phyloP scores from a whole-genome alignment of 2,797 vertebrate genomes.

The Clarias platycephalus region DNA sequence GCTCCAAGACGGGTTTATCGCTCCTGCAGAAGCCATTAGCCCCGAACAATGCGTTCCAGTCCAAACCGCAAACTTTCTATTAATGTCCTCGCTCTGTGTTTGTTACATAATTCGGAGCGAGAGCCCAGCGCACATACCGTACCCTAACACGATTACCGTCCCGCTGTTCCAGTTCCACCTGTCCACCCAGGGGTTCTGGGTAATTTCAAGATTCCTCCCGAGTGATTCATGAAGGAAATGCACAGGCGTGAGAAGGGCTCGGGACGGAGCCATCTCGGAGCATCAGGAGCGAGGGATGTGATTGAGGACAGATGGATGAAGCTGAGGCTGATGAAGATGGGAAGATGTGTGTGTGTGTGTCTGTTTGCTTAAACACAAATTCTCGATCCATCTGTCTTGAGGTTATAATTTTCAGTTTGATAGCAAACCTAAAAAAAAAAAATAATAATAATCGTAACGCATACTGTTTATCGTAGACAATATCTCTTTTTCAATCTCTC shows the following conservation, averaged over 20 bases:
- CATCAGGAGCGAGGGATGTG: background rate
- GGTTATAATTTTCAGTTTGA: background rate
- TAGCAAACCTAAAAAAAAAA: background rate
- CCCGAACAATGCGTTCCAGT: background rate
- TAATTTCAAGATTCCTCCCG: background rate
- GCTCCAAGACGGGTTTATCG: slow-evolving; percentile 15
- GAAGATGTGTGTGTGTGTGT: background rate
- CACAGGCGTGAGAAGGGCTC: too few relatives aligned
- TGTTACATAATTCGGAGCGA: slow-evolving; percentile 32
- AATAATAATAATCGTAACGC: background rate
- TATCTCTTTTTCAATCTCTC: background rate
- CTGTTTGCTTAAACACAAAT: too few relatives aligned
- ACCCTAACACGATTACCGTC: background rate
- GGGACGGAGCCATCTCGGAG: background rate
- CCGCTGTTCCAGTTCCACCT: slow-evolving; percentile 21
- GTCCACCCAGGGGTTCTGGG: slow-evolving; percentile 6
- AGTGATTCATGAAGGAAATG: too few relatives aligned
- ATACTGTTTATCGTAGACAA: background rate
- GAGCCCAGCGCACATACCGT: background rate
- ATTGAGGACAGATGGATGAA: slow-evolving; percentile 4
- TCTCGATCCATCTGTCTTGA: background rate
- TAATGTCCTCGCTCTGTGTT: slow-evolving; percentile 17
- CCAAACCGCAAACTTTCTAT: slow-evolving; percentile 46
- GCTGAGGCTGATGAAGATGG: background rate
- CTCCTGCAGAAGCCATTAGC: slow-evolving; percentile 43